phyloP scores from a whole-genome alignment of 2,113 vertebrate species.

The Otocyon megalotis region DNA sequence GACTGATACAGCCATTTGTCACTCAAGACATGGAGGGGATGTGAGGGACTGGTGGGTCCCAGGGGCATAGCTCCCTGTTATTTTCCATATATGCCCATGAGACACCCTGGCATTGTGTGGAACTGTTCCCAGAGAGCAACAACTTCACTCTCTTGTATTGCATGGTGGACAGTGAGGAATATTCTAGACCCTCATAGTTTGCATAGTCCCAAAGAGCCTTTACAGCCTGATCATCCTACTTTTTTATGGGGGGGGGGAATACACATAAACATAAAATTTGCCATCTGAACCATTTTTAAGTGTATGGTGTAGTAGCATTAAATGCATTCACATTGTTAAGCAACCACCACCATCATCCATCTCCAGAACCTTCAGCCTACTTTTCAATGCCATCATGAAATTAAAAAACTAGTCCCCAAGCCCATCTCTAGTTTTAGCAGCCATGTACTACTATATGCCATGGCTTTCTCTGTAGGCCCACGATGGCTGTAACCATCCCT shows the following conservation, averaged over 20 bases:
- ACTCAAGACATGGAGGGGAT: background rate
- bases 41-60: background rate
- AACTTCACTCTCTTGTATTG: background rate
- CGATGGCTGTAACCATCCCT: fast-evolving
- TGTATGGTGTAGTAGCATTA: background rate
- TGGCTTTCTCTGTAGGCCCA: background rate
- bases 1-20: no score
- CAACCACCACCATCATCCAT: background rate
- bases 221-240: background rate
- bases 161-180: background rate
- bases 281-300: constrained; percentile 19
- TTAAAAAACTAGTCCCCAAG: background rate
- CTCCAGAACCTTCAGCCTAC: background rate
- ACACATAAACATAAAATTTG: background rate
- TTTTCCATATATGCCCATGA: background rate
- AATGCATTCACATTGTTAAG: background rate
- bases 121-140: background rate
- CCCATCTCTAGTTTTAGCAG: constrained; percentile 4
- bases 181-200: background rate
- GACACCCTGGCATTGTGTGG: background rate
- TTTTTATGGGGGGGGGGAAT: background rate
- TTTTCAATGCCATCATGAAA: constrained; percentile 38
- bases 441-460: background rate
- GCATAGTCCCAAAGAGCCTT: background rate
- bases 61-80: background rate